phyloP scores from a whole-genome alignment of 2,888 invertebrate species.

The Sycophila texana region DNA sequence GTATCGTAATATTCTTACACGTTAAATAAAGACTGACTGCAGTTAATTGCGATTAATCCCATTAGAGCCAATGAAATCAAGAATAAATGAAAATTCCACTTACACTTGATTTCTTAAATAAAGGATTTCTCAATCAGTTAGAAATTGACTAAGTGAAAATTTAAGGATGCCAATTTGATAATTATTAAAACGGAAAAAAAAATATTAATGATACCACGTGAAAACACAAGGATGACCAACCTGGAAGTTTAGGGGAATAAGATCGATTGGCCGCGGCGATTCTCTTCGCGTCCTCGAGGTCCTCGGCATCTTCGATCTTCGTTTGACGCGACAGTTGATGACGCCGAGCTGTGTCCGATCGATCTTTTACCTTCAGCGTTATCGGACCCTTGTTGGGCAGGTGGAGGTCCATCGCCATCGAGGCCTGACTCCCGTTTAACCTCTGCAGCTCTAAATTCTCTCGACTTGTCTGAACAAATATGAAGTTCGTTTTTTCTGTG shows the following conservation, averaged over 20 bases:
- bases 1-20: too few relatives aligned
- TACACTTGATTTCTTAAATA: too few relatives aligned
- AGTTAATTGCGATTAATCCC: too few relatives aligned
- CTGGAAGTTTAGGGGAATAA: constrained; percentile 66
- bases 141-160: too few relatives aligned
- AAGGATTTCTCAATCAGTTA: too few relatives aligned
- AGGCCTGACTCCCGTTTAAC: constrained; percentile 81
- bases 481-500: not conserved
- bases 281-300: constrained; percentile 69
- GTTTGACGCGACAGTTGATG: constrained; percentile 87
- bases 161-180: not conserved
- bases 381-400: constrained; percentile 80
- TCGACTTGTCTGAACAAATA: constrained; percentile 13
- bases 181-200: too few relatives aligned
- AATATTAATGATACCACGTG: not conserved
- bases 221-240: constrained; percentile 50
- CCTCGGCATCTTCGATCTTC: constrained; percentile 84
- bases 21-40: too few relatives aligned
- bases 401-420: constrained; percentile 87
- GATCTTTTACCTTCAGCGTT: constrained; percentile 80
- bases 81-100: too few relatives aligned
- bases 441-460: constrained; percentile 54
- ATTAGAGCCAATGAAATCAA: too few relatives aligned
- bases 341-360: constrained; percentile 83
- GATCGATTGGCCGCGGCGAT: constrained; percentile 54